Evolutionary conservation across 2,797 vertebrate genomes (phyloP).

Genomic region (Mus minutoides): DNA sequence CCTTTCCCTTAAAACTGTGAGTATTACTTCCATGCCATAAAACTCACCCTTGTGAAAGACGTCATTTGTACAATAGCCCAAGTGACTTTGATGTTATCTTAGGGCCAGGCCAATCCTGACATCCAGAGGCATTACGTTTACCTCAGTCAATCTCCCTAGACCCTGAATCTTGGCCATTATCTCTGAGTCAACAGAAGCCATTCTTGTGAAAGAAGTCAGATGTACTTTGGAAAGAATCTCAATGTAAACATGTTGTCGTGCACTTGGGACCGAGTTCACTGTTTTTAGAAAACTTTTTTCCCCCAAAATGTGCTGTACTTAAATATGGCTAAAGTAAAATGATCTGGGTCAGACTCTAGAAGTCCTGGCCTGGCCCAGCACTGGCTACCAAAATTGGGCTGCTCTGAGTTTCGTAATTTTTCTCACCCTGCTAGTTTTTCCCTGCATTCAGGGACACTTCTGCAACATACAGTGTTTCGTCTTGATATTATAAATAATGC

Average conservation of each 20-base stretch:
- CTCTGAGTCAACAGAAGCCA: not conserved
- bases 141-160: not conserved
- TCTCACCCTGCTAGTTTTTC: not conserved
- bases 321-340: not conserved
- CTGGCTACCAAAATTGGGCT: not conserved
- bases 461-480: not conserved
- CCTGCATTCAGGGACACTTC: not conserved
- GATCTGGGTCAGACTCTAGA: not conserved
- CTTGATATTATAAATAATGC: slow-evolving; percentile 26
- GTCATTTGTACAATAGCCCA: not conserved
- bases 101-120: not conserved
- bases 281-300: not conserved
- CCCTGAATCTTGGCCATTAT: not conserved
- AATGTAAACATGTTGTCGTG: not conserved
- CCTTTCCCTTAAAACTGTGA: not conserved
- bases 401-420: not conserved
- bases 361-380: not conserved
- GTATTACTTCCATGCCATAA: not conserved
- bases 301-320: not conserved
- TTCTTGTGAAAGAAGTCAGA: not conserved
- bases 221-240: not conserved
- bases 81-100: not conserved
- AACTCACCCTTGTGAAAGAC: not conserved
- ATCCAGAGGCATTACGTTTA: not conserved
- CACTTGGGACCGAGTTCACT: not conserved